A percentile compares a stretch with the other conserved stretches of the same genome.
phyloP scores from a whole-genome alignment of 1,140 invertebrate genomes.

The Micrasema minimum region DNA sequence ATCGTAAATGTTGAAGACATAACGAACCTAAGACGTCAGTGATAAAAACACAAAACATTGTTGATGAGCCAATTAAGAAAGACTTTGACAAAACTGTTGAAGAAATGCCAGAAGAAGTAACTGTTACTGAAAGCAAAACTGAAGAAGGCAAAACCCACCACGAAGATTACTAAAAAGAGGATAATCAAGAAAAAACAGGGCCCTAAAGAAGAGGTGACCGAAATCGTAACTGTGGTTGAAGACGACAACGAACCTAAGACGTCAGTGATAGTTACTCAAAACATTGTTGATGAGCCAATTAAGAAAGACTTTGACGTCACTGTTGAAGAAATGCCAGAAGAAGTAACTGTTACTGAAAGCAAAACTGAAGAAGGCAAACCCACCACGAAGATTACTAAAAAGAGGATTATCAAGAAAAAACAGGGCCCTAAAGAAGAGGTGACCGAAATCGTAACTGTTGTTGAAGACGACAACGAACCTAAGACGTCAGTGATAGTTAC shows the following conservation, averaged over 20 bases:
- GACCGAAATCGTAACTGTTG: slow-evolving; percentile 51
- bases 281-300: slow-evolving; percentile 21
- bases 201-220: slow-evolving; percentile 19
- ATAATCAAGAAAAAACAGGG: too few species aligned
- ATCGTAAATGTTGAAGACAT: slow-evolving; percentile 2
- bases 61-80: background rate
- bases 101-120: slow-evolving; percentile 59
- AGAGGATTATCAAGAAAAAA: slow-evolving; percentile 57
- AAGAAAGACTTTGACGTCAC: background rate
- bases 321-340: slow-evolving; percentile 56
- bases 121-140: slow-evolving; percentile 58
- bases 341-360: slow-evolving; percentile 61
- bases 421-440: slow-evolving; percentile 57
- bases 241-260: slow-evolving; percentile 56
- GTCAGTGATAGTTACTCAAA: slow-evolving; percentile 44
- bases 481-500: slow-evolving; percentile 51
- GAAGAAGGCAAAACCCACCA: slow-evolving; percentile 56
- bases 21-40: slow-evolving; percentile 2
- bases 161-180: background rate
- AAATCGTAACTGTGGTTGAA: slow-evolving; percentile 52
- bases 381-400: slow-evolving; percentile 56
- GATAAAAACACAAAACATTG: background rate
- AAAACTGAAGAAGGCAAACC: slow-evolving; percentile 57
- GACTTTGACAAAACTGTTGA: slow-evolving; percentile 2
- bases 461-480: slow-evolving; percentile 55